Evolutionary conservation across 2,797 vertebrate species (phyloP).

Genomic region (Macroramphosus scolopax): DNA sequence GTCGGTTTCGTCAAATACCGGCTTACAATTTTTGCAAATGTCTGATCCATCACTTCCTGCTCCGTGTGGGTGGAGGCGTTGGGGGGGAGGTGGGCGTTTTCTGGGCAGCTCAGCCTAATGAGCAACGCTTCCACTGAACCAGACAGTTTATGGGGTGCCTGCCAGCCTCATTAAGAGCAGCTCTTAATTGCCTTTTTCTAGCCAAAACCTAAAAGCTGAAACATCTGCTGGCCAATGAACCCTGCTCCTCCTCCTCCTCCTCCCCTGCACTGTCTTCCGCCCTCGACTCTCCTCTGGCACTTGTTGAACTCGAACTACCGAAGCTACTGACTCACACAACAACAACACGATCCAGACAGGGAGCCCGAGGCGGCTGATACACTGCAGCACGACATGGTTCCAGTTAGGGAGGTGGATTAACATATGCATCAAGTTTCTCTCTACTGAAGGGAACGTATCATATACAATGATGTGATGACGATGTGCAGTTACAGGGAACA

Average conservation of each 20-base stretch:
- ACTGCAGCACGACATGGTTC: too few relatives aligned
- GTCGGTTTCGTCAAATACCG: constrained; percentile 38
- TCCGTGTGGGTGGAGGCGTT: constrained; percentile 37
- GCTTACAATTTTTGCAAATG: constrained; percentile 58
- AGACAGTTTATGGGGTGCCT: constrained; percentile 79
- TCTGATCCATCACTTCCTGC: constrained; percentile 69
- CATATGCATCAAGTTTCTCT: too few relatives aligned
- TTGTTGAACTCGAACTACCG: constrained; percentile 32
- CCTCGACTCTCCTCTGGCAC: constrained; percentile 44
- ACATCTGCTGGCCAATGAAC: constrained; percentile 76
- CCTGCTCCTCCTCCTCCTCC: constrained; percentile 49
- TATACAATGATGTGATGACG: too few relatives aligned
- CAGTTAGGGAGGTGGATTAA: too few relatives aligned
- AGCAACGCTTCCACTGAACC: constrained; percentile 77
- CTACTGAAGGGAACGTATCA: too few relatives aligned
- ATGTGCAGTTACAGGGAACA: too few relatives aligned
- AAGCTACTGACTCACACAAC: constrained; percentile 1
- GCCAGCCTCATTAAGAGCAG: constrained; percentile 80
- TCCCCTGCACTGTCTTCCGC: constrained; percentile 48
- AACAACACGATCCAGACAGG: too few relatives aligned
- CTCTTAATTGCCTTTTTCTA: constrained; percentile 80
- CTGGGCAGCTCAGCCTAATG: constrained; percentile 72
- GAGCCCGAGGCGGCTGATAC: too few relatives aligned
- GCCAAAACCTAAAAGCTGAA: constrained; percentile 81
- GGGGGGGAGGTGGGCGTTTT: constrained; percentile 42